Base-by-base conservation (phyloP, 1,140 invertebrate species). In the Conus betulinus region DNA sequence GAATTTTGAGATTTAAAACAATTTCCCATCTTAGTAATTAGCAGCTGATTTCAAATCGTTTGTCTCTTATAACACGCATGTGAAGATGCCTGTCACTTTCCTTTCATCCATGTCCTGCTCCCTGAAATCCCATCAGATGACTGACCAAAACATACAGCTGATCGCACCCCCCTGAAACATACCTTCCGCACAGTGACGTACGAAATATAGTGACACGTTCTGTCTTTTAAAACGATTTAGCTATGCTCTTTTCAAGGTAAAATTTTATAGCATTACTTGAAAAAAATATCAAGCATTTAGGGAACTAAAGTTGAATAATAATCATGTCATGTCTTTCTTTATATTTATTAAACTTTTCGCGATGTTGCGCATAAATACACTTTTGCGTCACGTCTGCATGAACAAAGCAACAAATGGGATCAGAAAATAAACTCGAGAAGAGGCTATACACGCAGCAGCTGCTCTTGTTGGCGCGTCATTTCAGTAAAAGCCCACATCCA, bases 1-100 rank as follows among this genome's bases (percentile, higher is more conserved):
- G 93, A 92, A 87, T 90, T 94, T n/a, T 93, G 93, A 23, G 93
- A 93, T 90, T 95, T 95, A 15, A 95, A 93, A 92, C 95, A 95
- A 89, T 95, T 95, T 15, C 95, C 95, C 95, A 95, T 95, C 51
- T 90, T 92, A 27, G 15, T 63, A 78, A 67, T 27, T 76, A 88
- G 8, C 39, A 81, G 25, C 63, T 85, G 27, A 60, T 57, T 27
- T 63, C 83, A n/a, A 55, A 23, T 76, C 25, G 6, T 5, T 55
- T 81, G 39, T 53, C 79, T 81, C 79, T 81, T 51, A 81, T 51
- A 81, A 76, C 51, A 13, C 1, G 57, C 13, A 6, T 52, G 71
- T 74, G 1, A 74, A 39, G 27, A 39, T 15, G 63, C 27, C 63
- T 60, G 83, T 27, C 55, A 39, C 57, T 60, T 51, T 76, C 71